Evolutionary conservation across 2,113 vertebrate species (phyloP), one percentile per base, ranked within the genome.

Genomic region (Trichomycterus rosablanca): DNA sequence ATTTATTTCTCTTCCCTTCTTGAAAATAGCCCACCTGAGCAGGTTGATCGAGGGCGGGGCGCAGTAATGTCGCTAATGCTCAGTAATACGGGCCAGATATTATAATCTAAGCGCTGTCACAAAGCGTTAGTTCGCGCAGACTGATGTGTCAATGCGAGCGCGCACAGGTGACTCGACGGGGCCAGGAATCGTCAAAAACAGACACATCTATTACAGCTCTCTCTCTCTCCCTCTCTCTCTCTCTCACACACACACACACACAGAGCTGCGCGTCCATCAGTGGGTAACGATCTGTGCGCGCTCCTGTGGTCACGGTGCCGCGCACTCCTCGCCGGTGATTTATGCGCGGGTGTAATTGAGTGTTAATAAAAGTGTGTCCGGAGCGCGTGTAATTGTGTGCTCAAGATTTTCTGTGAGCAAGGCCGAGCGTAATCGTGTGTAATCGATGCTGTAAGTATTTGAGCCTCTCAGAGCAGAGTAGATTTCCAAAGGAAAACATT

Each of bases 101-200:
- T 87, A 89, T 88, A 88, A 88, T 88, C 86, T 89, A 82, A 80
- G 81, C 78, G 83, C 84, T 89, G 87, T 89, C 87, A 89, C 82
- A 86, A 83, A 66, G 82, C 77, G 87, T 89, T 89, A 89, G 86
- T 62, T 9, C 75, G 7, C 45, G 66, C 80, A 86, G 82, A 86
- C 84, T 89, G 87, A 89, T 73, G 80, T 87, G 83, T 89, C 86
- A 89, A 89, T 89, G 85, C 80, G 71, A 76, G 65, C 8, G 78
- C 30, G 75, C 80, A 75, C 82, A 85, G 85, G 85, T 87, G 85
- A 87, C 58, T 63, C 68, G 59, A 15, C 23, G 76, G 75, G 77
- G 79, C 79, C 81, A 76, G 78, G 83, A 85, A 85, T 87, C 74
- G 81, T 58, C 77, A 78, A 74, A 81, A 78, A 80, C 78, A 83